Base-by-base conservation (phyloP, 2,113 vertebrate genomes). In the Microtus ochrogaster region DNA sequence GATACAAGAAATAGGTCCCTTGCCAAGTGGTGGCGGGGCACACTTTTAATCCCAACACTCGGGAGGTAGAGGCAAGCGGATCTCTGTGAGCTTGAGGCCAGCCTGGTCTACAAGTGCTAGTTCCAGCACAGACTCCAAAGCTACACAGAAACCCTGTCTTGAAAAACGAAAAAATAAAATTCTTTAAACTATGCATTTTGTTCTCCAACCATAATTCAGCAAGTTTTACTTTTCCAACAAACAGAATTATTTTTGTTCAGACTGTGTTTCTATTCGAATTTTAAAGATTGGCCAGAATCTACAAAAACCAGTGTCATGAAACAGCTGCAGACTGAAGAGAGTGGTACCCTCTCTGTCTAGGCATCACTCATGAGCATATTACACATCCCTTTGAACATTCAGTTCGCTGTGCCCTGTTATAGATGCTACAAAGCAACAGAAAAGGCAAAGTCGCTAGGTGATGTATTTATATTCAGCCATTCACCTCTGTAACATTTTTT, bases 171-270 rank as follows among this genome's bases (percentile, higher is more conserved):
- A 16, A 55, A 55, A 55, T 44, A 55, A 55, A 16, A 55, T 41
- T 90, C 30, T 81, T 47, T 30, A 95, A 66, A 92, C 85, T 41
- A 91, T 52, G 94, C 5, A 74, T 92, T 94, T 58, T 88, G 76
- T 78, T 90, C 7, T 52, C 28, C n/a, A 93, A 26, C 44, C 44
- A 68, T 2, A 89, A 44, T n/a, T 41, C 81, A 63, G 28, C 65
- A 94, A 90, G 66, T 87, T 68, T 84, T 91, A 33, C 16, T 94
- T 97, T 89, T 49, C 47, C 39, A 85, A 93, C 28, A 22, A 78
- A 52, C 8, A 96, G 94, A 95, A 92, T 89, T 73, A 88, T 49
- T 68, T 95, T 82, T 22, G 39, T 49, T 5, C 17, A 85, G 33
- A 73, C 81, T 93, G 63, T 58, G 26, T 87, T 92, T 89, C 79